Conservation (phyloP, 2,113 vertebrate genomes). For the Megaptera novaeangliae region DNA sequence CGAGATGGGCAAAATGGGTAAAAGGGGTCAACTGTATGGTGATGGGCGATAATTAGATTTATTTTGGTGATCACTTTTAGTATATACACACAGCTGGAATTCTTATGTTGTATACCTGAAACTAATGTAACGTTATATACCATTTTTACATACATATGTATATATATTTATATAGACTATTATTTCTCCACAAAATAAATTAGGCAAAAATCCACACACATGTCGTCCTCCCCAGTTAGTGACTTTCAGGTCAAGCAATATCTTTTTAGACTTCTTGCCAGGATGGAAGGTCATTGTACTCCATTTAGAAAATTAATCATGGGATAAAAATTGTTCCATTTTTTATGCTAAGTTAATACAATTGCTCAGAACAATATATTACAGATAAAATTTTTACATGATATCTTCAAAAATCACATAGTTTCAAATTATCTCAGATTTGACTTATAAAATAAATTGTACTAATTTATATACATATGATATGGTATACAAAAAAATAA, state of each 20-base stretch:
- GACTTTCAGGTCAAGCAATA: background rate
- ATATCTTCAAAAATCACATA: background rate
- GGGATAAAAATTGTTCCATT: background rate
- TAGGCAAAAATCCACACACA: conserved; percentile 49
- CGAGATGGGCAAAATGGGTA: background rate
- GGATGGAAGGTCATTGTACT: conserved; percentile 17
- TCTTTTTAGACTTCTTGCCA: conserved; percentile 44
- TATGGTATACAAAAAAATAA: background rate
- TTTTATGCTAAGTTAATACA: conserved; percentile 32
- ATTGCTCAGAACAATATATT: conserved; percentile 11
- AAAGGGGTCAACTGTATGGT: background rate
- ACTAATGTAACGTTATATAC: no score
- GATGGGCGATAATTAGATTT: background rate
- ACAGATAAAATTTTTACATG: background rate
- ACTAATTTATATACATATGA: background rate
- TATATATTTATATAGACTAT: background rate
- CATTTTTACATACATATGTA: background rate
- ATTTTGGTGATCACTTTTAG: background rate
- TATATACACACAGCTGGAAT: background rate
- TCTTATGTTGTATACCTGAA: background rate
- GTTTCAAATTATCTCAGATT: background rate
- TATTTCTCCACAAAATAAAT: conserved; percentile 54
- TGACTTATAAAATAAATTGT: background rate
- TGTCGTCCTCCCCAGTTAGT: background rate
- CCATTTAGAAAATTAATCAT: conserved; percentile 57